Conservation (phyloP, 2,797 vertebrate species). For the Eulemur coronatus region DNA sequence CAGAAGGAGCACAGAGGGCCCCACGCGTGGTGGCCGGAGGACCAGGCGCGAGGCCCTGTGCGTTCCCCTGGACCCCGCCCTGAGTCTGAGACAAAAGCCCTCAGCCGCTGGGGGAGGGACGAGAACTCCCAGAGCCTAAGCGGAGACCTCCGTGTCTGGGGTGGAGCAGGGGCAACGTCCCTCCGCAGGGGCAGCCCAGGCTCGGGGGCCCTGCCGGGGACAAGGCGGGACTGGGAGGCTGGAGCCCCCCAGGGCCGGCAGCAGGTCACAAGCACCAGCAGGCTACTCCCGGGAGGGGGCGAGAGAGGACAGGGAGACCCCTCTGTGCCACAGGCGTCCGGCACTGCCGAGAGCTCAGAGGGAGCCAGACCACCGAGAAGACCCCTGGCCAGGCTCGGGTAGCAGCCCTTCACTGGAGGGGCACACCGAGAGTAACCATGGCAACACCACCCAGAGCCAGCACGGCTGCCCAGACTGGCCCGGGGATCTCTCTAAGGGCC, state of each 20-base stretch:
- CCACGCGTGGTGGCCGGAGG: background rate
- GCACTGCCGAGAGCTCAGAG: background rate
- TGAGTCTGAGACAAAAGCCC: background rate
- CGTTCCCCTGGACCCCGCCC: background rate
- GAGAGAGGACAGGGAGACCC: background rate
- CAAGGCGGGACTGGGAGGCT: background rate
- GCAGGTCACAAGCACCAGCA: background rate
- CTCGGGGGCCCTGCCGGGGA: background rate
- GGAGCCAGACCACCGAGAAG: background rate
- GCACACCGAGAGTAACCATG: fast-evolving
- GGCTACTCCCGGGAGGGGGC: background rate
- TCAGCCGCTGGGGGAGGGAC: no score
- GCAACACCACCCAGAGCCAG: background rate
- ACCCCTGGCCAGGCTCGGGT: background rate
- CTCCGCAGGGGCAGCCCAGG: background rate
- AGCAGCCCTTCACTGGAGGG: background rate
- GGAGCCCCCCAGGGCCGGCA: background rate
- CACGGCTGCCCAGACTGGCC: background rate
- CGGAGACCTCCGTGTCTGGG: background rate
- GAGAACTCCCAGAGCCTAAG: background rate
- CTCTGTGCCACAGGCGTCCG: background rate
- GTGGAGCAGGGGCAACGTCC: background rate
- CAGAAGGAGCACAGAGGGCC: background rate
- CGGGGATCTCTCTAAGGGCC: background rate
- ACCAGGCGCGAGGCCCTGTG: no score